These are phyloP conservation scores for Camponotus fellah DNA, from an alignment of 2,888 invertebrate genomes.

Conservation along the genomic window DNA sequence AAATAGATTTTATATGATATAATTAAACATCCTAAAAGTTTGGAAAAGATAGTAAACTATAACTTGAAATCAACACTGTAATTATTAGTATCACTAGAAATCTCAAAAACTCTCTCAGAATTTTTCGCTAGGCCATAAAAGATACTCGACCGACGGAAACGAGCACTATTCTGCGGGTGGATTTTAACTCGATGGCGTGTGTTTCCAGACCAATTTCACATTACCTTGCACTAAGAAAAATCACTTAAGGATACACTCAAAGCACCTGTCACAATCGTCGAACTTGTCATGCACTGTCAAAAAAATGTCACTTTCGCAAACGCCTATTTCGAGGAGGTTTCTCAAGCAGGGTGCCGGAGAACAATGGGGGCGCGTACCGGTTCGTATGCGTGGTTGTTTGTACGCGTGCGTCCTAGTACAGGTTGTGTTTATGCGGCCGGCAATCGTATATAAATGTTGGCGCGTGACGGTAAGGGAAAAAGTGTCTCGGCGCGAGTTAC, in stretches of 20 bases:
- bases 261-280: conserved; percentile 62
- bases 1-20: background rate
- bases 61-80: background rate
- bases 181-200: conserved; percentile 10
- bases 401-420: conserved; percentile 72
- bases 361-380: conserved; percentile 53
- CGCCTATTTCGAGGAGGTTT: conserved; percentile 10
- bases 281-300: conserved; percentile 33
- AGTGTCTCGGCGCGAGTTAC: conserved; percentile 49
- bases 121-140: conserved; percentile 41
- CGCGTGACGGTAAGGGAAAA: conserved; percentile 55
- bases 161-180: conserved; percentile 33
- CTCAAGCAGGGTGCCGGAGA: conserved; percentile 37
- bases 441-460: conserved; percentile 56
- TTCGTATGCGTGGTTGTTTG: conserved; percentile 57
- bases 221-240: conserved; percentile 50
- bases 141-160: conserved; percentile 61
- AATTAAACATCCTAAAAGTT: background rate
- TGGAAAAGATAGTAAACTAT: background rate
- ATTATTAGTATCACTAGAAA: background rate
- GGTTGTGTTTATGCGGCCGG: conserved; percentile 71
- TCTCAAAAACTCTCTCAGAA: conserved; percentile 6
- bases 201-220: conserved; percentile 22
- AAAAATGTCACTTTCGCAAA: conserved; percentile 42
- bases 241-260: conserved; percentile 60